Conservation (phyloP, 2,888 invertebrate species). For the Laspeyria flexula region DNA sequence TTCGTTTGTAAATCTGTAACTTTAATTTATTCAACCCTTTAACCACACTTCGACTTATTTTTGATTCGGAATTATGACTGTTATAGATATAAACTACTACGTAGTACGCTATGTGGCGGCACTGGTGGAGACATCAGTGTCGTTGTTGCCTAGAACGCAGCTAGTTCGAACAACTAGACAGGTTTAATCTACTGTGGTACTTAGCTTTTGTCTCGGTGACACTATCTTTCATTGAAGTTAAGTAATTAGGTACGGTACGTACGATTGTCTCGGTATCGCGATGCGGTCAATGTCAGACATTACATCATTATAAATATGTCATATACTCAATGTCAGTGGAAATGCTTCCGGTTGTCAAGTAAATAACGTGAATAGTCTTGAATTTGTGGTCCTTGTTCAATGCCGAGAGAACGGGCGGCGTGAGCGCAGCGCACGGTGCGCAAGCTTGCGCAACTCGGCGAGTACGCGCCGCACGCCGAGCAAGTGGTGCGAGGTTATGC, state of each 20-base stretch:
- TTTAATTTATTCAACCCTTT: no score
- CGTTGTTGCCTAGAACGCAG: no score
- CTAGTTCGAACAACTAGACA: no score
- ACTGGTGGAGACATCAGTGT: no score
- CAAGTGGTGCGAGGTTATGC: conserved; percentile 81
- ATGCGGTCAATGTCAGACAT: conserved; percentile 20
- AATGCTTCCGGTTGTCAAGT: conserved; percentile 36
- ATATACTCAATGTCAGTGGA: conserved; percentile 39
- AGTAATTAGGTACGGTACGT: no score
- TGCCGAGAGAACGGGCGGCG: conserved; percentile 78
- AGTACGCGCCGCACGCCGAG: conserved; percentile 48
- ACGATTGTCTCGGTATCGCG: conserved; percentile 1
- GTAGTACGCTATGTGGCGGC: no score
- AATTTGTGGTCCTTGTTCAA: conserved; percentile 70
- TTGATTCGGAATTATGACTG: no score
- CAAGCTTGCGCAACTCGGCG: conserved; percentile 56
- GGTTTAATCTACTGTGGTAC: no score
- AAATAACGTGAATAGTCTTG: conserved; percentile 37
- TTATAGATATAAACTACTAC: no score
- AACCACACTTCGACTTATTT: no score
- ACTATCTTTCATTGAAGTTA: background rate
- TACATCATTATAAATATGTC: conserved; percentile 39
- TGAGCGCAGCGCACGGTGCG: conserved; percentile 4
- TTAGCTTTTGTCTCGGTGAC: no score
- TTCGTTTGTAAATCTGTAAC: no score